phyloP scores from a whole-genome alignment of 2,888 invertebrate genomes.

The Aquatica leii region DNA sequence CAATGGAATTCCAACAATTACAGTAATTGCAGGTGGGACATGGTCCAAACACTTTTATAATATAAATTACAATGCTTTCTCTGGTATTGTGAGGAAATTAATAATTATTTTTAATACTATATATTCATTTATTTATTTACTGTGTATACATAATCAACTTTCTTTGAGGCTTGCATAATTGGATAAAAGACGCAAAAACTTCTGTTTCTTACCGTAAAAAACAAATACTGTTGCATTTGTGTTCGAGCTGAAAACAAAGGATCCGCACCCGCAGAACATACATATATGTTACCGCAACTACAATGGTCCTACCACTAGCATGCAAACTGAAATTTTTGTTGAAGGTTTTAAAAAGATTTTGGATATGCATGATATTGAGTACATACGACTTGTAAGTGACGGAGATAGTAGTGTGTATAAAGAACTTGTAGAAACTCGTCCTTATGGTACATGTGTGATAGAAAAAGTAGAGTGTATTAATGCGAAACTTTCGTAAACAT shows the following conservation, averaged over 20 bases:
- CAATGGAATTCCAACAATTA: slow-evolving; percentile 21
- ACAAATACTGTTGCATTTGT: slow-evolving; percentile 46
- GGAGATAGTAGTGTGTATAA: slow-evolving; percentile 22
- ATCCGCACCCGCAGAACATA: no score
- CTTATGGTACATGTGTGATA: slow-evolving; percentile 1
- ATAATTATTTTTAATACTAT: no score
- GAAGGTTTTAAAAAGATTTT: slow-evolving; percentile 19
- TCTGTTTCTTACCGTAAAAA: slow-evolving; percentile 23
- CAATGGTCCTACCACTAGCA: slow-evolving; percentile 1
- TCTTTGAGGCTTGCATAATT: slow-evolving; percentile 14
- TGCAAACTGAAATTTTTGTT: slow-evolving; percentile 14
- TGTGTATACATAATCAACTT: no score
- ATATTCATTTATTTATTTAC: no score
- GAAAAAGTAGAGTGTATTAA: slow-evolving; percentile 1
- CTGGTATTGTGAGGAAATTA: slow-evolving; percentile 8
- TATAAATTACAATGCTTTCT: slow-evolving; percentile 7
- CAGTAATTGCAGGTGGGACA: slow-evolving; percentile 24
- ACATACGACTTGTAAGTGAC: slow-evolving; percentile 8
- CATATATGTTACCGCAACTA: slow-evolving; percentile 11
- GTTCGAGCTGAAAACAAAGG: slow-evolving; percentile 27
- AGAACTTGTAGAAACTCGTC: slow-evolving; percentile 6
- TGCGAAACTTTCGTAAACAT: neutral
- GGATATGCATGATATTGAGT: slow-evolving; percentile 15
- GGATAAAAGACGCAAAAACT: slow-evolving; percentile 20
- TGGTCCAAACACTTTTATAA: slow-evolving; percentile 28